Evolutionary conservation across 2,797 vertebrate species (phyloP), one percentile per base, ranked within the genome.

Genomic region (Muscicapa comitata): DNA sequence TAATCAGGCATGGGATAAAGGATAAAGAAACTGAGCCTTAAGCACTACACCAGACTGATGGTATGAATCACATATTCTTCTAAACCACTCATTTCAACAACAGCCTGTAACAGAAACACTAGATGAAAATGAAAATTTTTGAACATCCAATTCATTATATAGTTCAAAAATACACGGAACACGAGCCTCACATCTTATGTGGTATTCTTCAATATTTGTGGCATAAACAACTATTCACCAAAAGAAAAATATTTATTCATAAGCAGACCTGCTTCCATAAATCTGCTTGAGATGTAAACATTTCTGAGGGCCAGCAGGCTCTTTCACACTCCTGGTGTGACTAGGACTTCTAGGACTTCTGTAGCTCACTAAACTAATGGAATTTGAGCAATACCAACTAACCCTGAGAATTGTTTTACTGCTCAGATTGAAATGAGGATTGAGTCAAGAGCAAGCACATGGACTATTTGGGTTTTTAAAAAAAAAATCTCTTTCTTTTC

Each of bases 21-120:
- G n/a, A 87, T 45, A 86, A 95, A 91, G 66, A 92, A 93, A 86
- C 6, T 23, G 42, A 89, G 67, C 57, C 53, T 63, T 74, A 89
- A 77, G 55, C n/a, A 40, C 43, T 61, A 80, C n/a, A 59, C 17
- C 35, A 58, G 55, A 66, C 51, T 53, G 19, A 66, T 35, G 8
- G 9, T 48, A 76, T 59, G 23, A 82, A 82, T 66, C 40, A 79
- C 5, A 4, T 54, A 68, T 62, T 84, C 77, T 54, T 38, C 47
- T n/a, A 73, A 89, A 76, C 6, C 31, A 66, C 19, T 12, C 20
- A 37, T 45, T 58, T 66, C 42, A 85, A 16, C 20, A 75, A 42
- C 25, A 77, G 28, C 14, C 10, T 21, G 1, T 43, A 70, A 80
- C 0, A 77, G n/a, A 91, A 89, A 61, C n/a, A 89, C 9, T 63